Evolutionary conservation across 2,888 invertebrate species (phyloP), one percentile per base, ranked within the genome.

Genomic region (Noctua comes): DNA sequence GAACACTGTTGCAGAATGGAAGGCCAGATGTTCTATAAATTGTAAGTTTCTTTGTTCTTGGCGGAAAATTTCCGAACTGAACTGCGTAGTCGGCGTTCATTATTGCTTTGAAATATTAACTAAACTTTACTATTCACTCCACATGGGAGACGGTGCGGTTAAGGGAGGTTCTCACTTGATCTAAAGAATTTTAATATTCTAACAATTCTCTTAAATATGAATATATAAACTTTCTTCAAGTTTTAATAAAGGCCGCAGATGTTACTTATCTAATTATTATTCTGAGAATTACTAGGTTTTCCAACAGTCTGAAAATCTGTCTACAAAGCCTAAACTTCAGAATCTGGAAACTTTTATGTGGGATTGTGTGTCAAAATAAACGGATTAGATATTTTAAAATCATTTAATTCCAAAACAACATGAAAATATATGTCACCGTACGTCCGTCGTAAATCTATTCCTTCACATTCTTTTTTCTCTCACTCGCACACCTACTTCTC

Each of bases 31-130:
- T 82, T 84, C 78, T 89, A 86, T 86, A 85, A 88, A 85, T 85
- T 83, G 83, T 84, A 88, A 84, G 81, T 88, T 89, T 89, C 89
- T 85, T 84, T 83, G 82, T 84, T 89, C 86, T 82, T 76, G 66
- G 72, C 70, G 80, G 78, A 86, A 88, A 84, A 80, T 89, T 89
- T 83, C 72, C 79, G 76, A 88, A 84, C 83, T 81, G 36, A 65
- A 77, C 76, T 77, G 70, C 69, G 73, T 83, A 83, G 80, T 76
- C 80, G 59, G 78, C 84, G 80, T 91, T 90, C 86, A 89, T 90
- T 90, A 89, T 83, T 80, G 85, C 86, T 83, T 77, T 75, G 77
- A 86, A 88, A 85, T 82, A 87, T 88, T 85, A 87, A 86, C 85
- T 85, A 86, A 86, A 84, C 76, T 87, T 89, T 70, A 78, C 82